Base-by-base conservation (phyloP, 1,140 invertebrate species). In the Drosophila ogumai region DNA sequence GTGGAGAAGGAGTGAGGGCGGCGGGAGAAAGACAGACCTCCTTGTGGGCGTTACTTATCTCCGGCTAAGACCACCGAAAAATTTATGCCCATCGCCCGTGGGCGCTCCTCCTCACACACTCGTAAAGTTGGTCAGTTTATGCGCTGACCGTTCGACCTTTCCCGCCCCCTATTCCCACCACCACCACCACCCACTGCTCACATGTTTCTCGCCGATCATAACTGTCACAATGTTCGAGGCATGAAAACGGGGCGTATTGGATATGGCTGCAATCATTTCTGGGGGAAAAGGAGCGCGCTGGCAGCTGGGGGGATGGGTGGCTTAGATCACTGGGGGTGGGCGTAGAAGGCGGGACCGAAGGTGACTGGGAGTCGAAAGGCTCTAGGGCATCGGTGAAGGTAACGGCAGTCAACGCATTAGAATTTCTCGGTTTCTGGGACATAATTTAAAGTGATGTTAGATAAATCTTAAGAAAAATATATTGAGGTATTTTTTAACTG, bases 41-140 rank as follows among this genome's bases (percentile, higher is more conserved):
- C 56, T 61, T 25, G 73, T 81, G 77, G 77, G 81, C 77, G 81
- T 85, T 64, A 75, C 82, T 81, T 78, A 86, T 74, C 82, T 71
- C 58, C 54, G 38, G 58, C 36, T 31, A 50, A 41, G 74, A 67
- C 77, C 67, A 81, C 72, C 79, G 68, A 75, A 75, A 81, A 69
- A 82, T 86, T 78, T 85, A 86, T 85, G 78, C 82, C 22, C 55
- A 60, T 77, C 49, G 72, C 73, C 46, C 63, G 55, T 66, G 63
- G 61, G 58, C 68, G 67, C 81, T 75, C 69, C 81, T 75, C 69
- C 66, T 72, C 84, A 79, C 79, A 86, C 36, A 58, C 68, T 61
- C 84, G 86, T 87, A 88, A 87, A 87, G 64, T 77, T 63, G 43
- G 65, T 66, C 72, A 81, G 72, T 87, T 87, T 87, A 88, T 82